A percentile compares a stretch with the other conserved stretches of the same genome.
Evolutionary conservation across 1,140 invertebrate genomes (phyloP).

Genomic region (Neodiprion virginianus): DNA sequence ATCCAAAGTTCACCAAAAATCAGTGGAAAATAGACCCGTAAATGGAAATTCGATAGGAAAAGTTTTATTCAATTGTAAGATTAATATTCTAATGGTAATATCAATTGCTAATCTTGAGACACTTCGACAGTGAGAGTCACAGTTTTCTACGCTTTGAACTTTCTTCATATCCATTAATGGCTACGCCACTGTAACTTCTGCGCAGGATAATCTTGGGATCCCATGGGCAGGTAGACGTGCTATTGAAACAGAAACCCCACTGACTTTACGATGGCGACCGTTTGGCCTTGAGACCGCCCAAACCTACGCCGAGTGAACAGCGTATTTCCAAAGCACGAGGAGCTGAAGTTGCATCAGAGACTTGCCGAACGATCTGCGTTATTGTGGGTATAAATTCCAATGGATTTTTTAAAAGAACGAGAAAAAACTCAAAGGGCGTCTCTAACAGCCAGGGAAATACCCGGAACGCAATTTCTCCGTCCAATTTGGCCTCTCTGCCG

Average conservation of each 20-base stretch:
- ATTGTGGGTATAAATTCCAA: slow-evolving; percentile 48
- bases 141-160: not conserved
- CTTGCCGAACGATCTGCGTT: too few relatives aligned
- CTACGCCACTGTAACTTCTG: slow-evolving; percentile 6
- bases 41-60: not conserved
- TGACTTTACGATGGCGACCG: slow-evolving; percentile 41
- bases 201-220: not conserved
- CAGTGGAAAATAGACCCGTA: too few relatives aligned
- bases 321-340: slow-evolving; percentile 29
- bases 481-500: too few relatives aligned
- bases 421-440: not conserved
- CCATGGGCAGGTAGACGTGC: slow-evolving; percentile 43
- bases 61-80: not conserved
- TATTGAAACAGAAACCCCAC: slow-evolving; percentile 36
- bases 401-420: slow-evolving; percentile 20
- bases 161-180: not conserved
- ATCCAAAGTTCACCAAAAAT: too few relatives aligned
- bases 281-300: slow-evolving; percentile 38
- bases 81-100: not conserved
- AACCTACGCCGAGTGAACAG: slow-evolving; percentile 18
- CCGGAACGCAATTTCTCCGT: not conserved
- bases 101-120: not conserved
- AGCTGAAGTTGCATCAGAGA: too few relatives aligned
- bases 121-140: too few relatives aligned
- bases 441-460: not conserved